phyloP scores from a whole-genome alignment of 2,113 vertebrate genomes.

The Apistogramma diplotaenia region DNA sequence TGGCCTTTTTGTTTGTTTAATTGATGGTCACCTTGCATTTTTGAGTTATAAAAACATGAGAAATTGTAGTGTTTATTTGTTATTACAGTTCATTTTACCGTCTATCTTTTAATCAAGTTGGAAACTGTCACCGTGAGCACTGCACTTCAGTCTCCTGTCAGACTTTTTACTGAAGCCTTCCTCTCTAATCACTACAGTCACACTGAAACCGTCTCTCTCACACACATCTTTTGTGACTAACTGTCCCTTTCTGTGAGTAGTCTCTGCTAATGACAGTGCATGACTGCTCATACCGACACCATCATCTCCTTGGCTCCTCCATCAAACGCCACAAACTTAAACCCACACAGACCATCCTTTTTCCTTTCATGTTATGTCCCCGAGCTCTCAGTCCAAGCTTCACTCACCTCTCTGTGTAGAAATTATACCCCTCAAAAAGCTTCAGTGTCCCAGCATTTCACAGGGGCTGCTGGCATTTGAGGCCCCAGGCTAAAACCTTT shows the following conservation, averaged over 20 bases:
- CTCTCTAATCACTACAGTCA: constrained; percentile 49
- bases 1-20: constrained; percentile 6
- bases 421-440: constrained; percentile 60
- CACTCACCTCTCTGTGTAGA: constrained; percentile 42
- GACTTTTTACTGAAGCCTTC: constrained; percentile 28
- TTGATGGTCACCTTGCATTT: background rate
- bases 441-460: constrained; percentile 54
- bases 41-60: background rate
- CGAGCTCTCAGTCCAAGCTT: constrained; percentile 3
- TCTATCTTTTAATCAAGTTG: constrained; percentile 42
- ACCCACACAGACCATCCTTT: background rate
- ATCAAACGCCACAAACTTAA: constrained; percentile 8
- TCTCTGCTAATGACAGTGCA: constrained; percentile 45
- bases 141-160: constrained; percentile 11
- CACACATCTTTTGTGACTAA: constrained; percentile 31
- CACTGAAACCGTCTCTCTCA: background rate
- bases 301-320: constrained; percentile 19
- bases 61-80: constrained; percentile 36
- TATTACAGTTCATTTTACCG: constrained; percentile 31
- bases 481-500: constrained; percentile 73
- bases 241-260: background rate
- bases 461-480: constrained; percentile 67
- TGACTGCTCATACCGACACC: constrained; percentile 15
- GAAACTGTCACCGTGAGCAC: constrained; percentile 7
- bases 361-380: constrained; percentile 39